A percentile compares a stretch with the other conserved stretches of the same genome.
Evolutionary conservation across 2,113 vertebrate genomes (phyloP).

Genomic region (Syngnathoides biaculeatus): DNA sequence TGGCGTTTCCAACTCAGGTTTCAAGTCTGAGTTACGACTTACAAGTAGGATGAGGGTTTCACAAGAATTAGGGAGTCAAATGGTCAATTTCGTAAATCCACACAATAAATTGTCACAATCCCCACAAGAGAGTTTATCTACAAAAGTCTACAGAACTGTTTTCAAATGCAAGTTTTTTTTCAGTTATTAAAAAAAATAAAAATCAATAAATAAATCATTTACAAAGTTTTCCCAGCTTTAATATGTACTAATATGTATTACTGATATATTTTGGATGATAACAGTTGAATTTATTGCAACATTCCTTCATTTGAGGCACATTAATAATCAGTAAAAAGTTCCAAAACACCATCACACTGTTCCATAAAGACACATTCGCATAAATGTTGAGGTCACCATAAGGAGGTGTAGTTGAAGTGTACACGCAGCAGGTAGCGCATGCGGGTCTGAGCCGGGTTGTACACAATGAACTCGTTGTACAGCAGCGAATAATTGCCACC

Average conservation of each 20-base stretch:
- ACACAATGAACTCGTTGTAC: constrained; percentile 88
- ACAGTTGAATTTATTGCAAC: background rate
- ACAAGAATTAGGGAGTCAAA: no score
- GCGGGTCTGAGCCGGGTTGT: constrained; percentile 76
- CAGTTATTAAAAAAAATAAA: background rate
- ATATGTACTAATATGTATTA: background rate
- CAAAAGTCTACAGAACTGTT: background rate
- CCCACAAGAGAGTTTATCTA: no score
- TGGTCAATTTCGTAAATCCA: no score
- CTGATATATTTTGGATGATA: no score
- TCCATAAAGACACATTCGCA: background rate
- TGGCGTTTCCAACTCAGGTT: no score
- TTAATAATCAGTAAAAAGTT: background rate
- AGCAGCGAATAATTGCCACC: constrained; percentile 77
- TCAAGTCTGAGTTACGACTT: no score
- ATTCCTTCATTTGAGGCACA: background rate
- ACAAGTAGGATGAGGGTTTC: no score
- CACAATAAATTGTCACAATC: no score
- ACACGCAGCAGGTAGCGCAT: constrained; percentile 85
- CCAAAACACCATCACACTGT: background rate
- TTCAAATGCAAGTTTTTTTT: background rate
- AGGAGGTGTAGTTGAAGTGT: constrained; percentile 77
- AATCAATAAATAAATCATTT: background rate
- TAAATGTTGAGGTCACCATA: constrained; percentile 72
- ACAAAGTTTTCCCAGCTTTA: background rate